phyloP scores from a whole-genome alignment of 1,140 invertebrate genomes.

The Hyposmocoma kahamanoa region DNA sequence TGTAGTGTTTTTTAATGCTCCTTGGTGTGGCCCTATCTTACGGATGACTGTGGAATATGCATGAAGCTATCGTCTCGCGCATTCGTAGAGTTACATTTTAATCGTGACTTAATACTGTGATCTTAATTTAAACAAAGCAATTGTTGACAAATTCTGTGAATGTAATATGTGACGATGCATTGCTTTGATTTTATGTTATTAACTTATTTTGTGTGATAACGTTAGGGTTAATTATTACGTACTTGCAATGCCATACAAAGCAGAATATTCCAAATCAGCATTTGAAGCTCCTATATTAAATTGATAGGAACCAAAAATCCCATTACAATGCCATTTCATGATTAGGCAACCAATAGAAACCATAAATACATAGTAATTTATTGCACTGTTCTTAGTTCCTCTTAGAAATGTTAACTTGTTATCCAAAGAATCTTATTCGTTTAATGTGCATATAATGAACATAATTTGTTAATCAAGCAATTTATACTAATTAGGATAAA shows the following conservation, averaged over 20 bases:
- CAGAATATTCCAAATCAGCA: constrained; percentile 54
- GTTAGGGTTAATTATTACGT: constrained; percentile 50
- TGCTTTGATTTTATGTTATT: constrained; percentile 31
- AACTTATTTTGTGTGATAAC: constrained; percentile 67
- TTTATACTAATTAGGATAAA: constrained; percentile 49
- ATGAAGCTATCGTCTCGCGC: constrained; percentile 52
- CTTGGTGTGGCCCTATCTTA: constrained; percentile 51
- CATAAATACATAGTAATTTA: constrained; percentile 43
- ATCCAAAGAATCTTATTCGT: constrained; percentile 68
- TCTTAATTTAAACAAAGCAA: constrained; percentile 70
- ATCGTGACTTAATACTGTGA: constrained; percentile 72
- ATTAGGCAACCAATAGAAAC: constrained; percentile 18
- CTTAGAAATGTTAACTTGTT: constrained; percentile 67
- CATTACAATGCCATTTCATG: too few relatives aligned
- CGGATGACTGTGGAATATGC: constrained; percentile 71
- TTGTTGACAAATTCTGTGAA: constrained; percentile 69
- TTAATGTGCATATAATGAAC: constrained; percentile 54
- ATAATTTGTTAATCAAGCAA: constrained; percentile 50
- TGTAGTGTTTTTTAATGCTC: constrained; percentile 29
- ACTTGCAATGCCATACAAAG: constrained; percentile 56
- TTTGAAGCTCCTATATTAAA: constrained; percentile 32
- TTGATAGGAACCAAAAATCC: too few relatives aligned
- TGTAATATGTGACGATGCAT: constrained; percentile 49
- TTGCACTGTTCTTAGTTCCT: constrained; percentile 65
- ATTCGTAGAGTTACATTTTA: constrained; percentile 66